These are phyloP conservation scores for Thryonomys swinderianus DNA, from an alignment of 2,113 vertebrate species.

Conservation along the genomic window DNA sequence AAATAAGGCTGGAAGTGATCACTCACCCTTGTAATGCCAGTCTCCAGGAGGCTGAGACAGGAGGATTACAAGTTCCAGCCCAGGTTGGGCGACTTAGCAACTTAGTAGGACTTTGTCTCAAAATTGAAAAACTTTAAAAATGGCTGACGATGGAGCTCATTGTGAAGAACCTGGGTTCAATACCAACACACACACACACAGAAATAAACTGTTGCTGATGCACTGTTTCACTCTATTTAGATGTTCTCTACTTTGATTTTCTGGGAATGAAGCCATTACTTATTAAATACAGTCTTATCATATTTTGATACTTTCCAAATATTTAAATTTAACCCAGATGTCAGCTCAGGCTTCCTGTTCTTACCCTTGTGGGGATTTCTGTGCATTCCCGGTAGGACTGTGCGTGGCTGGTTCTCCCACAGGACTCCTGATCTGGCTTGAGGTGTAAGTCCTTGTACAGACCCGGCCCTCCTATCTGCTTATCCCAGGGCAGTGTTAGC, in stretches of 20 bases:
- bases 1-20: neutral
- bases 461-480: neutral
- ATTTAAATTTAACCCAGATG: neutral
- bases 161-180: neutral
- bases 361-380: neutral
- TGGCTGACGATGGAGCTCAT: neutral
- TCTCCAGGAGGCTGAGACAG: neutral
- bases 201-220: neutral
- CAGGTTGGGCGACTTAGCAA: neutral
- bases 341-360: neutral
- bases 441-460: neutral
- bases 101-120: neutral
- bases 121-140: neutral
- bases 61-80: neutral
- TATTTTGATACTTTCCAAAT: neutral
- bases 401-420: neutral
- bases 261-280: neutral
- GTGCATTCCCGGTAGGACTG: neutral
- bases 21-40: neutral
- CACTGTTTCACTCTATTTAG: neutral
- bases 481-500: neutral
- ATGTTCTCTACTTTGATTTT: constrained; percentile 19
- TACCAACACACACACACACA: neutral
- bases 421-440: neutral
- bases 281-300: neutral